These are phyloP conservation scores for Dendrolimus pini DNA, from an alignment of 2,888 invertebrate species.

Conservation along the genomic window DNA sequence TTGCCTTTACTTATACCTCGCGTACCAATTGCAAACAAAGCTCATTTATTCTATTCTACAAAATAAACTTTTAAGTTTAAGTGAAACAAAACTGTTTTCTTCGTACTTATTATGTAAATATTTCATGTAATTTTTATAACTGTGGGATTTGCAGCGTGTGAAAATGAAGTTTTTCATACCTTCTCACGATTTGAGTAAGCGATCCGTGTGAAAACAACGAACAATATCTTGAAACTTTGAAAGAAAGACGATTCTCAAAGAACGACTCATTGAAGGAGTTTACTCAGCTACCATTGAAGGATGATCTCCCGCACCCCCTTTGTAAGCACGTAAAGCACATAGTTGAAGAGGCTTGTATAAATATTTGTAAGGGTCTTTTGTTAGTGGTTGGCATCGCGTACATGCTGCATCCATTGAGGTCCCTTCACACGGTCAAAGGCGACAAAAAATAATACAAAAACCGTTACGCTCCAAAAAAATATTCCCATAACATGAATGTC, in stretches of 20 bases:
- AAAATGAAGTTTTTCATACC: not conserved
- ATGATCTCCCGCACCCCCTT: constrained; percentile 32
- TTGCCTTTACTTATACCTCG: not conserved
- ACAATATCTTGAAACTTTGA: constrained; percentile 49
- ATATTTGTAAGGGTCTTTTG: constrained; percentile 32
- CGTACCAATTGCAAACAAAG: not conserved
- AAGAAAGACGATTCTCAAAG: constrained; percentile 51
- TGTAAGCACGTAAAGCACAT: constrained; percentile 3
- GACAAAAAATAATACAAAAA: constrained; percentile 75
- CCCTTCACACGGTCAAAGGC: constrained; percentile 70
- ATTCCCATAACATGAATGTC: constrained; percentile 67
- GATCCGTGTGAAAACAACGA: constrained; percentile 55
- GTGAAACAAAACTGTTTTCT: not conserved
- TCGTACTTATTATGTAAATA: not conserved
- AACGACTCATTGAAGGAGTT: constrained; percentile 61
- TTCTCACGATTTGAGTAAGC: constrained; percentile 17
- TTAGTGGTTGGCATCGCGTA: constrained; percentile 41
- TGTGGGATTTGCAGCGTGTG: not conserved
- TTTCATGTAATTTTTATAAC: not conserved
- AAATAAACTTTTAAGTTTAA: not conserved
- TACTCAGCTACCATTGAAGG: constrained; percentile 30
- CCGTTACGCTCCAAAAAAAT: constrained; percentile 71
- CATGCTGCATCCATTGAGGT: constrained; percentile 68
- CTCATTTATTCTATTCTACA: not conserved
- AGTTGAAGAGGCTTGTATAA: constrained; percentile 14